phyloP scores from a whole-genome alignment of 2,888 invertebrate species.

The Chymomyza amoena region DNA sequence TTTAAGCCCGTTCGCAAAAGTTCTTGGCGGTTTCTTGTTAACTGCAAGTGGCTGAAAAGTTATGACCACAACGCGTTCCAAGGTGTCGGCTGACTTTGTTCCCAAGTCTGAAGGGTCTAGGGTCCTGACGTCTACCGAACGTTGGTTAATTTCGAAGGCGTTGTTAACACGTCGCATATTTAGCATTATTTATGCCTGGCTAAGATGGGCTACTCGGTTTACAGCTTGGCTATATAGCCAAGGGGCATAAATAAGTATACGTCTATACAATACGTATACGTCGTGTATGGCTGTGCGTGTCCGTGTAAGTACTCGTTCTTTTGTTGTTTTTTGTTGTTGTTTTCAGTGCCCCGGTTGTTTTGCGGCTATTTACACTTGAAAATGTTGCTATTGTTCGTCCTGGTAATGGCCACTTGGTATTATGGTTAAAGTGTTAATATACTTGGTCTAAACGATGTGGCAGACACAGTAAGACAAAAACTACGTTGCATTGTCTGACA shows the following conservation, averaged over 20 bases:
- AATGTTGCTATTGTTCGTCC: slow-evolving; percentile 36
- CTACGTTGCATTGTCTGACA: too few relatives aligned
- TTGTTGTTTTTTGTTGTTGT: slow-evolving; percentile 20
- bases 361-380: slow-evolving; percentile 54
- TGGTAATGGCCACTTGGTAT: slow-evolving; percentile 32
- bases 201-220: neutral
- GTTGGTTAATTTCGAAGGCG: slow-evolving; percentile 29
- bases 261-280: neutral
- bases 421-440: slow-evolving; percentile 26
- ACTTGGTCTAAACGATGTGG: neutral
- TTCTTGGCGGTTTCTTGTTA: neutral
- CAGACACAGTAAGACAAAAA: neutral
- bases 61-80: neutral
- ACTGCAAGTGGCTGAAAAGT: slow-evolving; percentile 1
- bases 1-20: neutral
- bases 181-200: slow-evolving; percentile 50
- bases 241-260: neutral
- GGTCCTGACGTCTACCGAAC: neutral
- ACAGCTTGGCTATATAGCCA: neutral
- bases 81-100: neutral
- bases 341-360: slow-evolving; percentile 12
- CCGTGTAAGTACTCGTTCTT: neutral
- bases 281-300: neutral
- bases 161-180: slow-evolving; percentile 68
- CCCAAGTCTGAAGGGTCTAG: neutral